Evolutionary conservation across 2,797 vertebrate genomes (phyloP), one percentile per base, ranked within the genome.

Genomic region (Champsocephalus esox): DNA sequence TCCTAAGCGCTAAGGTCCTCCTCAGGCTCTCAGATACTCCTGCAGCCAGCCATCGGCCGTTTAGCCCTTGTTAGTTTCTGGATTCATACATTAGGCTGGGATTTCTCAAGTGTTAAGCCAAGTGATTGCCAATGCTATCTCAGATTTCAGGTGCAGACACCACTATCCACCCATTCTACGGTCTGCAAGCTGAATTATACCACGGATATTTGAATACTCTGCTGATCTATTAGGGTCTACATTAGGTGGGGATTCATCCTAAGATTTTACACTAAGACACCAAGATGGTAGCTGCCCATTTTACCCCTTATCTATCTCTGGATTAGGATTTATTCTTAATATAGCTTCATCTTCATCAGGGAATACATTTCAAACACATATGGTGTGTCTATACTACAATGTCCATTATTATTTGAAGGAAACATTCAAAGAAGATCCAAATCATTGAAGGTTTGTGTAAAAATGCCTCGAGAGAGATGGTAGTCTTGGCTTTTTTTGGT

Each of bases 61-160:
- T 80, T 72, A 88, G 70, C 71, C 60, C 70, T 79, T 72, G 72
- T 86, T 77, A 64, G 5, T 80, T 60, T 75, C 82, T 73, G 56
- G 19, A 50, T 83, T 82, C 28, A 52, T 34, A 68, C 49, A 58
- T 76, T 72, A 84, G 70, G 45, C 60, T 24, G 51, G 79, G 70
- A 82, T 87, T 85, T 74, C 56, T 70, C 12, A 12, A 1, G 69
- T 32, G 48, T 43, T 86, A 76, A 88, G 77, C 75, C 78, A 81
- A 64, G 70, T n/a, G 43, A 79, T 72, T 63, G 75, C 67, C 77
- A 59, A 48, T 17, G 3, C 81, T 82, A 82, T 85, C 80, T 70
- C 58, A 54, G 60, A 64, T 81, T 71, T 43, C 57, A 70, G 46
- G 49, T 21, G 34, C 57, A 77, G 68, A 70, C 66, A 58, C 61